Conservation (phyloP, 2,797 vertebrate genomes). For the Catostomus latipinnis region DNA sequence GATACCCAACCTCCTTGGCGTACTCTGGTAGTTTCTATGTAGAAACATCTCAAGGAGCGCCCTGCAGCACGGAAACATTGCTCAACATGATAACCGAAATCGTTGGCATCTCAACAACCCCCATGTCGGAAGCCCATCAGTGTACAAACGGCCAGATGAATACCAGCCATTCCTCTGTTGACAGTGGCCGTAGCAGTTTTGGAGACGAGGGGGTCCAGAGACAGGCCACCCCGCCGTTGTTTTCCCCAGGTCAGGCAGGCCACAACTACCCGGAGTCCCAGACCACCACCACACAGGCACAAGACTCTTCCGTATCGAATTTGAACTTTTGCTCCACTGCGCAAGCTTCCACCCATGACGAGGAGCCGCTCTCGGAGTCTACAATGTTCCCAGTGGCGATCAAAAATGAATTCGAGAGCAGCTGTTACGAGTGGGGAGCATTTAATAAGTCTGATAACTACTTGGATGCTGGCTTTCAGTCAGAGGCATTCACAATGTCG, state of each 20-base stretch:
- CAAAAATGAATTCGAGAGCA: constrained; percentile 88
- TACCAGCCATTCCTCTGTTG: constrained; percentile 70
- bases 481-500: constrained; percentile 82
- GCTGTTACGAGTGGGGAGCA: constrained; percentile 90
- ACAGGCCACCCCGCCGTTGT: constrained; percentile 78
- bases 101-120: constrained; percentile 90
- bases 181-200: constrained; percentile 70
- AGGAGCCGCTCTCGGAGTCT: constrained; percentile 78
- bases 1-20: constrained; percentile 85
- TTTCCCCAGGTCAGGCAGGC: constrained; percentile 79
- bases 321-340: constrained; percentile 69
- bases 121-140: constrained; percentile 83
- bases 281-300: constrained; percentile 69
- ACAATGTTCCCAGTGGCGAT: constrained; percentile 84
- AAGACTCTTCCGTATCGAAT: constrained; percentile 77
- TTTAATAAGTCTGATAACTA: constrained; percentile 78
- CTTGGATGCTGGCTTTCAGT: constrained; percentile 80
- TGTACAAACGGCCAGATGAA: constrained; percentile 78
- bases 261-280: constrained; percentile 77
- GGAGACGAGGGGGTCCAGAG: constrained; percentile 75
- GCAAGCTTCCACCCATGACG: constrained; percentile 59
- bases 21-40: constrained; percentile 99
- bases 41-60: constrained; percentile 90
- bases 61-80: constrained; percentile 93
- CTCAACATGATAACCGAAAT: constrained; percentile 98